Percentiles rank a stretch among this genome's conserved stretches.
Evolutionary conservation across 2,113 vertebrate genomes (phyloP).

Genomic region (Myrmophylax atrothorax): DNA sequence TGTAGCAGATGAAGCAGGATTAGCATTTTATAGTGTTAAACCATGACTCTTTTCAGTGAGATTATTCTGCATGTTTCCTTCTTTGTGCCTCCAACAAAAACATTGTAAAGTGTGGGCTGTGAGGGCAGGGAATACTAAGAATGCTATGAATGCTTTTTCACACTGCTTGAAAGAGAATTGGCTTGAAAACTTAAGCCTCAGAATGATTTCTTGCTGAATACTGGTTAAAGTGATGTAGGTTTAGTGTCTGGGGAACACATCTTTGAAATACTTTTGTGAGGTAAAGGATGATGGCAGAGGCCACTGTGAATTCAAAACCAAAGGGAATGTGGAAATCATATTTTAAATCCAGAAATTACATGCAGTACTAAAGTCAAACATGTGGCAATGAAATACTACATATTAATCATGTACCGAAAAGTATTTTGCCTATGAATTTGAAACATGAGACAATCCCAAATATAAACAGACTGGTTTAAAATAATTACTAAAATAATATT

Average conservation of each 20-base stretch:
- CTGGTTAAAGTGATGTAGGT: neutral
- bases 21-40: constrained; percentile 47
- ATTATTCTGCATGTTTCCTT: constrained; percentile 31
- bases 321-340: neutral
- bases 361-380: neutral
- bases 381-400: neutral
- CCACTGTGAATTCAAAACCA: neutral
- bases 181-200: neutral
- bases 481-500: neutral
- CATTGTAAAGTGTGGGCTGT: constrained; percentile 30
- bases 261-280: constrained; percentile 26
- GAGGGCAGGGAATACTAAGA: constrained; percentile 30
- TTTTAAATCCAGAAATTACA: constrained; percentile 5
- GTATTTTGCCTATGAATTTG: neutral
- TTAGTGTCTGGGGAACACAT: constrained; percentile 28
- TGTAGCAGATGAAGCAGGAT: constrained; percentile 14
- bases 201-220: constrained; percentile 4
- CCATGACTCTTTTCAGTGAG: constrained; percentile 3
- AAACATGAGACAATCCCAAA: neutral
- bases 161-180: constrained; percentile 29
- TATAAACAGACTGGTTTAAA: neutral
- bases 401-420: constrained; percentile 12
- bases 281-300: constrained; percentile 17
- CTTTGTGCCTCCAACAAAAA: constrained; percentile 46
- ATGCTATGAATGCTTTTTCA: constrained; percentile 29